Conservation (phyloP, 2,113 vertebrate species). For the Sardina pilchardus region DNA sequence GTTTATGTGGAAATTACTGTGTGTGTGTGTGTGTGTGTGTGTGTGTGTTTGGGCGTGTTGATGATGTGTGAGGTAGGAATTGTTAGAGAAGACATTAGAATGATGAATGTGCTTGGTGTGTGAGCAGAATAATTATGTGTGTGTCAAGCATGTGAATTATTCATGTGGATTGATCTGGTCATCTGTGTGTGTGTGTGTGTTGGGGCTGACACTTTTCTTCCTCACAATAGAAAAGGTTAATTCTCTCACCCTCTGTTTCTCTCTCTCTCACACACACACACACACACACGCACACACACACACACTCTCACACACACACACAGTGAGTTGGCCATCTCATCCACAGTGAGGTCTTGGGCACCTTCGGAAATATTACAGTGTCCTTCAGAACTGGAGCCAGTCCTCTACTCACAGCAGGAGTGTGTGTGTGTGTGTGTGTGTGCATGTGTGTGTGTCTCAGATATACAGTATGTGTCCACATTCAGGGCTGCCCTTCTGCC, state of each 20-base stretch:
- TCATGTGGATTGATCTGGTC: constrained; percentile 56
- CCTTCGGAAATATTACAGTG: constrained; percentile 5
- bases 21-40: constrained; percentile 13
- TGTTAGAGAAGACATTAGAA: background rate
- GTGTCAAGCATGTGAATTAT: constrained; percentile 57
- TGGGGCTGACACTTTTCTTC: background rate
- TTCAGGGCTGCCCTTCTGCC: background rate
- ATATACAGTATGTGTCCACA: background rate
- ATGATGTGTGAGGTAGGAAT: background rate
- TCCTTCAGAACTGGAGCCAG: constrained; percentile 29
- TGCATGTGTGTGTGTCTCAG: background rate
- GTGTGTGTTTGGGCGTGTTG: constrained; percentile 19
- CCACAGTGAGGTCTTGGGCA: constrained; percentile 8
- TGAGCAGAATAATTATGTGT: constrained; percentile 23
- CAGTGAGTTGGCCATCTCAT: background rate
- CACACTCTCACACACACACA: background rate
- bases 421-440: background rate
- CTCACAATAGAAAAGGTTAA: too few relatives aligned
- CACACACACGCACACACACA: background rate
- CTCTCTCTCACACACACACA: background rate
- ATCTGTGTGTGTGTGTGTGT: constrained; percentile 43
- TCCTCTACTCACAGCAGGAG: background rate
- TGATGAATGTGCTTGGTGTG: constrained; percentile 31
- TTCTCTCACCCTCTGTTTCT: background rate
- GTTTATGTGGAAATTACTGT: too few relatives aligned